Evolutionary conservation across 2,113 vertebrate species (phyloP).

Genomic region (Rhombomys opimus): DNA sequence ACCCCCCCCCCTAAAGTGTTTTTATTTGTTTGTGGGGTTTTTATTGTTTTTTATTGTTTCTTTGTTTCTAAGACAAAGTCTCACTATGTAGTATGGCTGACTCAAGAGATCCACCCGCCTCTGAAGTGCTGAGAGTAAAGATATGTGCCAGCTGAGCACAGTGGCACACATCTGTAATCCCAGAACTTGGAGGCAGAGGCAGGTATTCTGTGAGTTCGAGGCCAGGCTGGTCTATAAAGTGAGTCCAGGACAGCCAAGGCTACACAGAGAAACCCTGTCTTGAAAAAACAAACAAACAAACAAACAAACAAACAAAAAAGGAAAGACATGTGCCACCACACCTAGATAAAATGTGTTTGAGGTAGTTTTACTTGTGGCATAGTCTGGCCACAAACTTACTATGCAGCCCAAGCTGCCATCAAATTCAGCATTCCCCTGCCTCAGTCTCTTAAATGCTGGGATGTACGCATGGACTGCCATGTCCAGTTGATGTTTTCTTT

Average conservation of each 20-base stretch:
- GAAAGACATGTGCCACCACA: not conserved
- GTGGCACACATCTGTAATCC: too few relatives aligned
- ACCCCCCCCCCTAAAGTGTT: too few relatives aligned
- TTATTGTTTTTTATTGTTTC: not conserved
- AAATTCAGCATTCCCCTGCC: not conserved
- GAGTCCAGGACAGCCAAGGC: too few relatives aligned
- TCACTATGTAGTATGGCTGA: not conserved
- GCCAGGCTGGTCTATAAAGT: too few relatives aligned
- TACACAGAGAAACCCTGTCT: too few relatives aligned
- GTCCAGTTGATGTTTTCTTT: not conserved
- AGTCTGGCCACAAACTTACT: not conserved
- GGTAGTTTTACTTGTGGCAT: not conserved
- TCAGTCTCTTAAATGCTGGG: not conserved
- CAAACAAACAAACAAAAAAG: too few relatives aligned
- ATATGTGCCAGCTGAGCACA: not conserved
- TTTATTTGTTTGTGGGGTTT: not conserved
- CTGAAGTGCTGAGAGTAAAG: not conserved
- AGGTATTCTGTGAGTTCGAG: too few relatives aligned
- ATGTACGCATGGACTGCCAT: not conserved
- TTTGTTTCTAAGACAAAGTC: not conserved
- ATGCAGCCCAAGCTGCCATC: not conserved
- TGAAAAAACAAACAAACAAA: too few relatives aligned
- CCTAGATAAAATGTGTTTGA: not conserved
- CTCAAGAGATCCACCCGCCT: not conserved
- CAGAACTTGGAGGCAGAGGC: too few relatives aligned